Base-by-base conservation (phyloP, 2,797 vertebrate genomes). In the Otolemur crassicaudatus region DNA sequence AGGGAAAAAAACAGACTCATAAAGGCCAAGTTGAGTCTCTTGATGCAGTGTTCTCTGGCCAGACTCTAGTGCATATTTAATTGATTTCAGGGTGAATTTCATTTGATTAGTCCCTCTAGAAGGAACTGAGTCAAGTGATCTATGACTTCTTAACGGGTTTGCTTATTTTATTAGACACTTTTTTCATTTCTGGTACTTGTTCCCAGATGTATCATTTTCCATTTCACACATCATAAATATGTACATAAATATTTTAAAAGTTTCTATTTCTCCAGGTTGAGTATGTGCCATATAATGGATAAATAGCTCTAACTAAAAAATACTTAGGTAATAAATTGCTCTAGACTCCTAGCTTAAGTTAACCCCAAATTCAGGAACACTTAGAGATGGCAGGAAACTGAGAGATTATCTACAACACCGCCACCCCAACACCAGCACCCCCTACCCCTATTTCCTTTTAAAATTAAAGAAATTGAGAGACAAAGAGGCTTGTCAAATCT, bases 221-320 rank as follows among this genome's bases (percentile, higher is more conserved):
- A 94, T 96, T 95, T 95, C 92, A 95, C 85, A 93, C 79, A 34
- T 95, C 92, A 96, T 97, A 95, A 97, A 96, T 96, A 97, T 58
- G 83, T 77, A 79, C 83, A 92, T 97, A 98, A 97, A 97, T 97
- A 97, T 96, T 97, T 97, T 16, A 75, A 92, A 94, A 95, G 90
- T 92, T 96, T 96, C 86, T 95, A 65, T 95, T 95, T 96, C 83
- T 94, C 63, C 53, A 79, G 90, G 56, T 90, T 90, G 85, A 89
- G 46, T 94, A 58, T 91, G 43, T 94, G 65, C 63, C 53, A 43
- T 90, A 84, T 92, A 95, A 90, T 84, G 83, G 90, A 85, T 95
- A 91, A 91, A 91, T 56, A 69, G 69, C 65, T 93, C 40, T 63
- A 76, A 82, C 84, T 67, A 70, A 92, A 83, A 89, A 92, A 34